These are phyloP conservation scores for Watsonalla cultraria DNA, from an alignment of 2,888 invertebrate genomes.

Conservation along the genomic window DNA sequence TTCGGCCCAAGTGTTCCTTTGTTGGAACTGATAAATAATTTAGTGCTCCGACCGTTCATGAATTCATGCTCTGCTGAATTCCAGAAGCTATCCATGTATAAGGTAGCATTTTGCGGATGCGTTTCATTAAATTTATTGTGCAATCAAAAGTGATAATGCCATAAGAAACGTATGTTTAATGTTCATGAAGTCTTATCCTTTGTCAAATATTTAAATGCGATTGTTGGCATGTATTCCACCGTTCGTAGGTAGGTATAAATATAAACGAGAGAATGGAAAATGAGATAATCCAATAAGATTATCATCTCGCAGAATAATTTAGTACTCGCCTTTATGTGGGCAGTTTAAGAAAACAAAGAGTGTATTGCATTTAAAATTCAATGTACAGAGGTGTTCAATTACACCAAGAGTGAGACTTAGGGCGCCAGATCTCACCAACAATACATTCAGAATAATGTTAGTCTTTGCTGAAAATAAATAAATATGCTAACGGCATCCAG, in stretches of 20 bases:
- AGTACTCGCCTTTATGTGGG: slow-evolving; percentile 26
- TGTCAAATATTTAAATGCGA: slow-evolving; percentile 22
- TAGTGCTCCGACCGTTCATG: slow-evolving; percentile 35
- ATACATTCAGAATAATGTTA: background rate
- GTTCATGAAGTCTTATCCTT: slow-evolving; percentile 27
- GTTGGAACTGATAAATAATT: slow-evolving; percentile 61
- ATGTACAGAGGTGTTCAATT: slow-evolving; percentile 57
- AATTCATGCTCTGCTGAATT: slow-evolving; percentile 46
- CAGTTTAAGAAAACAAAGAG: slow-evolving; percentile 49
- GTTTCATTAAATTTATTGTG: slow-evolving; percentile 32
- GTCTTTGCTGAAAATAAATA: background rate
- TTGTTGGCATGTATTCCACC: slow-evolving; percentile 20
- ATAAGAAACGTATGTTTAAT: slow-evolving; percentile 32
- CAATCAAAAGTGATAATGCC: slow-evolving; percentile 32
- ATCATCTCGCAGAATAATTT: slow-evolving; percentile 29
- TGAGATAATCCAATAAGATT: slow-evolving; percentile 33
- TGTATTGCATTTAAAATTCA: slow-evolving; percentile 62
- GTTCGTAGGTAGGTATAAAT: slow-evolving; percentile 9
- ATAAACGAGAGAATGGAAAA: slow-evolving; percentile 16
- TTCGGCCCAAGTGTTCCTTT: slow-evolving; percentile 51
- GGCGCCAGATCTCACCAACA: background rate
- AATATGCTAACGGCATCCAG: too few species aligned
- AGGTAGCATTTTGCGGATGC: slow-evolving; percentile 28
- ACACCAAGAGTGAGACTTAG: slow-evolving; percentile 44
- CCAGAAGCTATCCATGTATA: slow-evolving; percentile 37